Percentiles rank a stretch among this genome's conserved stretches.
Evolutionary conservation across 2,888 invertebrate genomes (phyloP).

Genomic region (Cenopis cana): DNA sequence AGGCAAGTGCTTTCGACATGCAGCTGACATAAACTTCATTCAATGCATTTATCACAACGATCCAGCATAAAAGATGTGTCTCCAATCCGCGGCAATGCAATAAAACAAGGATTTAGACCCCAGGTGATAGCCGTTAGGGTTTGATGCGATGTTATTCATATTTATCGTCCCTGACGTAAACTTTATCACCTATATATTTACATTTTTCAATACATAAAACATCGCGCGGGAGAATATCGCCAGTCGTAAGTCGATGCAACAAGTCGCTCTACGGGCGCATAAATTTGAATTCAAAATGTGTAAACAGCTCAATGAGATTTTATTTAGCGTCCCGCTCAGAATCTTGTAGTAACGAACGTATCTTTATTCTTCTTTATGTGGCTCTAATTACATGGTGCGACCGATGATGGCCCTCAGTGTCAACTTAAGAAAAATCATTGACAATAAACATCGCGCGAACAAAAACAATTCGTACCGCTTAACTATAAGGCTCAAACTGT

Average conservation of each 20-base stretch:
- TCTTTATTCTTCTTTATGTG: slow-evolving; percentile 44
- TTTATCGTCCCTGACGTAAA: slow-evolving; percentile 44
- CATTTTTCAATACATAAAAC: slow-evolving; percentile 46
- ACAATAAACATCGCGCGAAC: slow-evolving; percentile 30
- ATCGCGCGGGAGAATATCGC: slow-evolving; percentile 40
- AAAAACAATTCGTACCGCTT: slow-evolving; percentile 48
- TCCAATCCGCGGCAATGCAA: slow-evolving; percentile 29
- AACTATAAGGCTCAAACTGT: slow-evolving; percentile 58
- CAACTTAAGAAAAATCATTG: slow-evolving; percentile 42
- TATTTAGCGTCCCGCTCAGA: slow-evolving; percentile 44
- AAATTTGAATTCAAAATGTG: slow-evolving; percentile 45
- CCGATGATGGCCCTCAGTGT: slow-evolving; percentile 40
- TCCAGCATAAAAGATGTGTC: slow-evolving; percentile 15
- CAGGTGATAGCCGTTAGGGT: slow-evolving; percentile 41
- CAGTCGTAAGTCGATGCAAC: slow-evolving; percentile 45
- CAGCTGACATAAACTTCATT: slow-evolving; percentile 39
- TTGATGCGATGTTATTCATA: slow-evolving; percentile 45
- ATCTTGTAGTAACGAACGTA: slow-evolving; percentile 44
- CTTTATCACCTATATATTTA: slow-evolving; percentile 45
- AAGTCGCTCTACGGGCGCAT: slow-evolving; percentile 42
- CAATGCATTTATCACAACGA: slow-evolving; percentile 39
- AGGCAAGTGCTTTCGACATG: slow-evolving; percentile 39
- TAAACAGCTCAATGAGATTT: slow-evolving; percentile 49
- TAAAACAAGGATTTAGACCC: slow-evolving; percentile 41
- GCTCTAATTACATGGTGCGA: slow-evolving; percentile 39